A percentile compares a stretch with the other conserved stretches of the same genome.
Conservation (phyloP, 2,888 invertebrate species). For the Pocota personata region DNA sequence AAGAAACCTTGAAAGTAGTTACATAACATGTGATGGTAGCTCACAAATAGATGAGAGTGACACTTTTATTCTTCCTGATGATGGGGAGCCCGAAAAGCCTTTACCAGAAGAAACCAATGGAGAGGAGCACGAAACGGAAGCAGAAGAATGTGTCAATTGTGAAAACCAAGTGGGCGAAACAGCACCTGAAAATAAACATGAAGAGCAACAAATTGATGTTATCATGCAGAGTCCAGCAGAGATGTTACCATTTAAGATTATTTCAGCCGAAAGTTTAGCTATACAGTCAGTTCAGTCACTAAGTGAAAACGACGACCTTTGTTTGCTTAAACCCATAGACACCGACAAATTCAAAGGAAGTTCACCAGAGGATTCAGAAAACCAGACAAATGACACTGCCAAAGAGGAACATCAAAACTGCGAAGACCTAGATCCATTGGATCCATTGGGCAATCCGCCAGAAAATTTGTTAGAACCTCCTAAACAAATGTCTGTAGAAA, state of each 20-base stretch:
- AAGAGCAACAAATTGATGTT: neutral
- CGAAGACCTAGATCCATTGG: slow-evolving; percentile 44
- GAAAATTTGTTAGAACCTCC: slow-evolving; percentile 1
- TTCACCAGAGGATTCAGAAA: neutral
- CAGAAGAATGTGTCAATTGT: neutral
- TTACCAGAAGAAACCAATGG: slow-evolving; percentile 1
- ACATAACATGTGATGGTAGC: neutral
- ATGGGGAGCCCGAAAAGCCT: neutral
- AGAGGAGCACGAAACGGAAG: slow-evolving; percentile 5
- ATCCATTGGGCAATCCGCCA: neutral
- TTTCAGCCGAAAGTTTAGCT: slow-evolving; percentile 62
- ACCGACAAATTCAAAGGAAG: slow-evolving; percentile 2
- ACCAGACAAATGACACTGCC: slow-evolving; percentile 2
- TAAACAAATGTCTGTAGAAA: slow-evolving; percentile 3
- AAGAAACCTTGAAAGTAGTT: neutral
- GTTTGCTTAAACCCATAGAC: neutral
- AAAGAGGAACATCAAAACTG: slow-evolving; percentile 31
- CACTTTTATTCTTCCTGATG: slow-evolving; percentile 2
- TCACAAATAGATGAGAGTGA: neutral
- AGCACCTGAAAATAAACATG: neutral
- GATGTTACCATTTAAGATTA: slow-evolving; percentile 46
- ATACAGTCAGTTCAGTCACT: slow-evolving; percentile 2
- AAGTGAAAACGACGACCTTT: neutral
- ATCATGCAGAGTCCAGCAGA: slow-evolving; percentile 36
- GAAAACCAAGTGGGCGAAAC: neutral